A percentile compares a stretch with the other conserved stretches of the same genome.
These are phyloP conservation scores for Tauraco hartlaubi DNA, from an alignment of 2,797 vertebrate genomes.

Conservation along the genomic window DNA sequence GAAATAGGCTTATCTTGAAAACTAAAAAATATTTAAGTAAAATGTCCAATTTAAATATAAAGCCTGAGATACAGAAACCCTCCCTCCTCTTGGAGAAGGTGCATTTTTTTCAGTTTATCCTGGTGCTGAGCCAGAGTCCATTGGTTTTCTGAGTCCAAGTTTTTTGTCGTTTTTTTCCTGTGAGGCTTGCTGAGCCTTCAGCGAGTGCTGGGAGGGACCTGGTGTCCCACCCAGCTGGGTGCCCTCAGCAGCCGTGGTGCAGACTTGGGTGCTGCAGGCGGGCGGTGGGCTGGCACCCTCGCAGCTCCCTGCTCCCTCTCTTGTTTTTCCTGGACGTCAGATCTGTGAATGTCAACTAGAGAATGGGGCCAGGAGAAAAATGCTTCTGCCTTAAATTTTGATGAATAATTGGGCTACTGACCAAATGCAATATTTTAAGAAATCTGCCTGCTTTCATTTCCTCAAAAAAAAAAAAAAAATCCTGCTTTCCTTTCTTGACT, in stretches of 20 bases:
- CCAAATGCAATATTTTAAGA: neutral
- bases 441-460: neutral
- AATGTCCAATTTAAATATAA: neutral
- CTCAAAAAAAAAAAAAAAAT: neutral
- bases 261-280: neutral
- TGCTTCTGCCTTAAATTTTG: neutral
- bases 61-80: neutral
- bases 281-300: neutral
- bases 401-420: neutral
- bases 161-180: neutral
- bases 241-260: neutral
- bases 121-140: neutral
- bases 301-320: neutral
- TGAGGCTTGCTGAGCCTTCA: neutral
- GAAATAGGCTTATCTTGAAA: constrained; percentile 21
- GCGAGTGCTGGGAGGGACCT: fast-evolving
- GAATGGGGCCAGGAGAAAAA: neutral
- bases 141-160: neutral
- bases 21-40: neutral
- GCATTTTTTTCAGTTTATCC: neutral
- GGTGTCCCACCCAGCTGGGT: neutral
- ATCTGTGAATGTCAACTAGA: neutral
- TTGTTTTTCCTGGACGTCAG: neutral
- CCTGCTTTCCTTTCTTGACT: neutral
- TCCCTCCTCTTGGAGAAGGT: neutral